Conservation (phyloP, 92 coral and sea anemone genomes). For the Scolanthus callimorphus region DNA sequence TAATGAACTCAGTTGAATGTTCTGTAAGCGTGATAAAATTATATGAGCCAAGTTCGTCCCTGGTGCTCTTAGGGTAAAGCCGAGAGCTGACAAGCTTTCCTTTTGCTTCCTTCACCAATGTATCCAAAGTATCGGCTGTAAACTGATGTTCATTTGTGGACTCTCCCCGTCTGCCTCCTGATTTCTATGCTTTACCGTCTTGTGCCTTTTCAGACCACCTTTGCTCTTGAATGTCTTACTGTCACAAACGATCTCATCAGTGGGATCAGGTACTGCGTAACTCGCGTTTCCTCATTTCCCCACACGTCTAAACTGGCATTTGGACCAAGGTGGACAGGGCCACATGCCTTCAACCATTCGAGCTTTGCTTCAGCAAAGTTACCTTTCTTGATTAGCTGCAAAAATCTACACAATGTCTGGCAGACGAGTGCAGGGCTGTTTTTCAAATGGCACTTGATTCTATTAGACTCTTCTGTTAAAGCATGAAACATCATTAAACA, state of each 20-base stretch:
- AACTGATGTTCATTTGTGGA: too few species aligned
- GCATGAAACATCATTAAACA: constrained; percentile 30
- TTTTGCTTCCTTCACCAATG: too few species aligned
- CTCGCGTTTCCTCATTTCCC: constrained; percentile 33
- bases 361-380: constrained; percentile 19
- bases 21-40: too few species aligned
- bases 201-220: too few species aligned
- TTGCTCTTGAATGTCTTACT: too few species aligned
- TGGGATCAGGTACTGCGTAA: constrained; percentile 30
- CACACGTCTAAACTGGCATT: constrained; percentile 20
- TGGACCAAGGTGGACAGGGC: constrained; percentile 13
- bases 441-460: not conserved
- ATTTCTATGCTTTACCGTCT: too few species aligned
- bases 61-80: too few species aligned
- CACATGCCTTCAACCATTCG: constrained; percentile 21
- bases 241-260: constrained; percentile 27
- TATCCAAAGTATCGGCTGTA: too few species aligned
- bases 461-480: constrained; percentile 10
- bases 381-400: constrained; percentile 15
- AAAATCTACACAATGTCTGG: constrained; percentile 31
- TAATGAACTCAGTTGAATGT: too few species aligned
- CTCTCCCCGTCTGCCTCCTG: too few species aligned
- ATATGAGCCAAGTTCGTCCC: too few species aligned
- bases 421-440: constrained; percentile 18
- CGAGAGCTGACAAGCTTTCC: too few species aligned